Base-by-base conservation (phyloP, 1,140 invertebrate species). In the Geopemphigus sp. region DNA sequence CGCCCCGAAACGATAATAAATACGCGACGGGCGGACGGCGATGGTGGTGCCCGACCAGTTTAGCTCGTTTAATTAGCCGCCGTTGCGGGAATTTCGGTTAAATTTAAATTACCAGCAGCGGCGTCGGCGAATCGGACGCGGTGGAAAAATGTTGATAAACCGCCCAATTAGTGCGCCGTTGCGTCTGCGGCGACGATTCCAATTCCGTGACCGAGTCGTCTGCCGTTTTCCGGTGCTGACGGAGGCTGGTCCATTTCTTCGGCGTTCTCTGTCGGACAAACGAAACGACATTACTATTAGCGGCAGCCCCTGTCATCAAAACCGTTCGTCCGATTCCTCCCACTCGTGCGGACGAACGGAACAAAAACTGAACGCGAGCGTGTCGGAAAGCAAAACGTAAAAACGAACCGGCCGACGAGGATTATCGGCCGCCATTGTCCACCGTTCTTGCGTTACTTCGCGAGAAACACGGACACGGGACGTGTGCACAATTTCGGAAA, bases 91-190 rank as follows among this genome's bases (percentile, higher is more conserved):
- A 32, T 10, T 39, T 64, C 4, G 19, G n/a, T 64, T 29, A 26
- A 39, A 4, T 39, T 39, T 39, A 45, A 45, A 12, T 70, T 57
- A 78, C 74, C 39, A 78, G 39, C 10, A 78, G 50, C 2, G 74
- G 74, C 2, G 54, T 78, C 11, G 74, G 74, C 4, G 74, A 78
- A 19, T 78, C 74, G 32, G 74, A 78, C 24, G 74, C 74, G 0
- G 74, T 78, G 4, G 74, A 78, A 78, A 78, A 78, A 78, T 78
- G 74, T 61, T 78, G 74, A 4, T 78, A 78, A 78, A 78, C 74
- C 26, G 74, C 74, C 74, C 74, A 78, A 61, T 78, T 78, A 17
- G 74, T 78, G 24, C 74, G 54, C 50, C 56, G 63, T 78, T 63
- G 57, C 8, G 74, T 78, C 15, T 78, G 74, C 2, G 74, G 74